phyloP scores from a whole-genome alignment of 2,797 vertebrate species.

The Silurus aristotelis region DNA sequence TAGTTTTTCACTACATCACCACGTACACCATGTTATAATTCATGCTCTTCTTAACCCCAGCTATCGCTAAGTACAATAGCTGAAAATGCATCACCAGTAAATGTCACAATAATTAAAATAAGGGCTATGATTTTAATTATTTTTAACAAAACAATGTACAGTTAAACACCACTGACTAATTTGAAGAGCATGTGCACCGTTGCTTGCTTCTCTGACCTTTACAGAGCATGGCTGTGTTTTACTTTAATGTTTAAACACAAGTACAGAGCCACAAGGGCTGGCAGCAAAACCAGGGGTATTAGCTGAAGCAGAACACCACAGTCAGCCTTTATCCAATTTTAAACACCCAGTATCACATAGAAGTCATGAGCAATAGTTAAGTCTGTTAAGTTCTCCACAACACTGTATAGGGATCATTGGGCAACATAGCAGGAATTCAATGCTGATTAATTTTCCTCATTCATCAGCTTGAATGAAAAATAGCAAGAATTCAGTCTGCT shows the following conservation, averaged over 20 bases:
- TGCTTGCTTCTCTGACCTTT: conserved; percentile 33
- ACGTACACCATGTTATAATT: not conserved
- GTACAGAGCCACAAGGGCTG: conserved; percentile 24
- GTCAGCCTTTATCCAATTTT: conserved; percentile 24
- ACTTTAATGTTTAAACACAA: conserved; percentile 29
- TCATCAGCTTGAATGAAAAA: too few relatives aligned
- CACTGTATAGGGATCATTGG: not conserved
- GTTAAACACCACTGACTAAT: not conserved
- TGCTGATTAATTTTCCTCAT: too few relatives aligned
- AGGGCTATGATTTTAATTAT: not conserved
- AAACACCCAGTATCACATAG: conserved; percentile 24
- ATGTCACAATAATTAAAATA: not conserved
- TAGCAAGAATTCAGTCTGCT: not conserved
- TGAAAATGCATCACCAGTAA: not conserved
- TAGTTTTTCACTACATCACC: not conserved
- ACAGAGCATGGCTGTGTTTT: conserved; percentile 34
- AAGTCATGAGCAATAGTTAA: conserved; percentile 31
- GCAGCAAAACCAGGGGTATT: conserved; percentile 3
- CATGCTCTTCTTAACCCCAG: not conserved
- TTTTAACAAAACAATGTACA: not conserved
- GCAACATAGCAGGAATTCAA: not conserved
- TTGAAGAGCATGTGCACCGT: not conserved
- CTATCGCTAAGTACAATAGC: not conserved
- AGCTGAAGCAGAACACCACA: conserved; percentile 32
- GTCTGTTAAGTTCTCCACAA: not conserved